Percentiles rank a stretch among this genome's conserved stretches.
Evolutionary conservation across 2,888 invertebrate genomes (phyloP).

Genomic region (Cerastis leucographa): DNA sequence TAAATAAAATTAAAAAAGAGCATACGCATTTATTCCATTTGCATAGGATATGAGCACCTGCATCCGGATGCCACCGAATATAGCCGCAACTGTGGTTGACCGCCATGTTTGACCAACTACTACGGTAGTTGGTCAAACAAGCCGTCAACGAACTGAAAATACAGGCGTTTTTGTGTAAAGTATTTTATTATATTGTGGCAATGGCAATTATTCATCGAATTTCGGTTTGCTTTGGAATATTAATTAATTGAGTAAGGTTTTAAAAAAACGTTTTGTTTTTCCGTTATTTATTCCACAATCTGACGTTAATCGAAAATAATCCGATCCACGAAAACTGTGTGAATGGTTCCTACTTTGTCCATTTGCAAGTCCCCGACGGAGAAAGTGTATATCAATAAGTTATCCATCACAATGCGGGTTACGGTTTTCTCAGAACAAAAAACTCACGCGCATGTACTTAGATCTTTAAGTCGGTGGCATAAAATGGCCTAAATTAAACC

Average conservation of each 20-base stretch:
- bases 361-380: neutral
- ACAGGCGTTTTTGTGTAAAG: conserved; percentile 11
- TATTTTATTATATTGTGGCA: conserved; percentile 19
- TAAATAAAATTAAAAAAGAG: too few species aligned
- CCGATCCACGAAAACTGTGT: neutral
- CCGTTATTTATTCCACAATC: neutral
- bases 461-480: neutral
- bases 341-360: neutral
- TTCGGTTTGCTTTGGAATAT: neutral
- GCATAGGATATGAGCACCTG: neutral
- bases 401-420: neutral
- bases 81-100: neutral
- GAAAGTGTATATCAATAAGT: neutral
- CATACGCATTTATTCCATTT: neutral
- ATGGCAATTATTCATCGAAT: neutral
- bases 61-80: conserved; percentile 7
- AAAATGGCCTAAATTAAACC: neutral
- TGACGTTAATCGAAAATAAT: neutral
- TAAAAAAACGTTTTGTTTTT: too few species aligned
- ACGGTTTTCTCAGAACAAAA: neutral
- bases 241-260: neutral
- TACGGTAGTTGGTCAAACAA: too few species aligned
- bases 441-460: neutral
- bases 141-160: conserved; percentile 11
- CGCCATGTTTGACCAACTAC: conserved; percentile 14